Evolutionary conservation across 1,140 invertebrate species (phyloP).

Genomic region (Heliconius eleuchia): DNA sequence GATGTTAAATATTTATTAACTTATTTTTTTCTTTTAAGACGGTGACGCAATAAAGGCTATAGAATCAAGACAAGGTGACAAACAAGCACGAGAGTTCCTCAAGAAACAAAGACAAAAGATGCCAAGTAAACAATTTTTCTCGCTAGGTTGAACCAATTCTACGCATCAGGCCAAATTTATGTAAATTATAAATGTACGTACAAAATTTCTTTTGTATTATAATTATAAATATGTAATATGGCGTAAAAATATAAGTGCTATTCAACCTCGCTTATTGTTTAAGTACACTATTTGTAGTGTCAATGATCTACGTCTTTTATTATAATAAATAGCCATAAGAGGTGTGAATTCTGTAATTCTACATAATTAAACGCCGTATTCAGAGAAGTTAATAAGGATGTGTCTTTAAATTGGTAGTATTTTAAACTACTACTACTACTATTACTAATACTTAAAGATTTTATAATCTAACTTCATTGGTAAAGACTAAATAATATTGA

Average conservation of each 20-base stretch:
- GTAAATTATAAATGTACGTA: conserved; percentile 17
- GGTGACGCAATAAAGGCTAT: conserved; percentile 90
- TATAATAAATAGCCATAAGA: background rate
- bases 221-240: background rate
- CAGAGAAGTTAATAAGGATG: background rate
- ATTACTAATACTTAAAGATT: no score
- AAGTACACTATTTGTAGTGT: background rate
- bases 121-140: conserved; percentile 74
- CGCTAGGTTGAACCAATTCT: conserved; percentile 56
- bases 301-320: background rate
- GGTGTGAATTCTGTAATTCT: background rate
- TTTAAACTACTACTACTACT: no score
- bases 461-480: no score
- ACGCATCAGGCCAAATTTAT: background rate
- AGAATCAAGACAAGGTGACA: conserved; percentile 93
- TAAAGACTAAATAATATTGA: no score
- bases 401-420: no score
- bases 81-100: conserved; percentile 94
- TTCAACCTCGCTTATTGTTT: conserved; percentile 2
- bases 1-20: background rate
- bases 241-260: background rate
- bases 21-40: conserved; percentile 82
- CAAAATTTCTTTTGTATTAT: conserved; percentile 7
- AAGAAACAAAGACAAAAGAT: conserved; percentile 89
- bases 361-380: background rate